These are phyloP conservation scores for Arenicola marina DNA, from an alignment of 2,888 invertebrate species.

Conservation along the genomic window DNA sequence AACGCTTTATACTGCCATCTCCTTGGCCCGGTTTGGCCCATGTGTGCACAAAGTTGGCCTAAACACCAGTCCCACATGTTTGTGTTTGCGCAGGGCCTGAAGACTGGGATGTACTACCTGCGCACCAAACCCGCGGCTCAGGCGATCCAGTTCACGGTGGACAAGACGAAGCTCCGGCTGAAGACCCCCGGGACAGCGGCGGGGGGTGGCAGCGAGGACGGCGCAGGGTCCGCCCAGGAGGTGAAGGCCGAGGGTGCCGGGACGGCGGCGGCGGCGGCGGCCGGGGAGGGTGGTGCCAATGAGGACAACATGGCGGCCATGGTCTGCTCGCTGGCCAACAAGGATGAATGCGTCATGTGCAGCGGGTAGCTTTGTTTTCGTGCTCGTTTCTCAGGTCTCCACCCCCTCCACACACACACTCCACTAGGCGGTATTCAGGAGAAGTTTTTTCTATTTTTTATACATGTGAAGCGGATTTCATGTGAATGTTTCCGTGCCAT, in stretches of 20 bases:
- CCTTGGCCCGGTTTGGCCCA: no score
- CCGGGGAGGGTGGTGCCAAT: slow-evolving; percentile 30
- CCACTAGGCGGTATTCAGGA: no score
- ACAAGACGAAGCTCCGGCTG: slow-evolving; percentile 72
- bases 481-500: no score
- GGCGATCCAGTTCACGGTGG: slow-evolving; percentile 97
- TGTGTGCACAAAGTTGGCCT: no score
- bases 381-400: no score
- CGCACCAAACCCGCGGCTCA: slow-evolving; percentile 94
- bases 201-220: slow-evolving; percentile 32
- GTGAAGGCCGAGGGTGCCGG: neutral
- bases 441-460: no score
- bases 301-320: slow-evolving; percentile 74
- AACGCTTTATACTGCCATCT: no score
- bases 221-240: neutral
- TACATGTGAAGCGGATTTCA: no score
- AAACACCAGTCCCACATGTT: no score
- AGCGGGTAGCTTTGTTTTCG: slow-evolving; percentile 63
- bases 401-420: no score
- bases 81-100: slow-evolving; percentile 83
- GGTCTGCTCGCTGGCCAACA: slow-evolving; percentile 84
- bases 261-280: no score
- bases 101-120: slow-evolving; percentile 99
- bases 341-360: slow-evolving; percentile 85
- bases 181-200: slow-evolving; percentile 16